Base-by-base conservation (phyloP, 2,113 vertebrate genomes). In the Thunnus maccoyii region DNA sequence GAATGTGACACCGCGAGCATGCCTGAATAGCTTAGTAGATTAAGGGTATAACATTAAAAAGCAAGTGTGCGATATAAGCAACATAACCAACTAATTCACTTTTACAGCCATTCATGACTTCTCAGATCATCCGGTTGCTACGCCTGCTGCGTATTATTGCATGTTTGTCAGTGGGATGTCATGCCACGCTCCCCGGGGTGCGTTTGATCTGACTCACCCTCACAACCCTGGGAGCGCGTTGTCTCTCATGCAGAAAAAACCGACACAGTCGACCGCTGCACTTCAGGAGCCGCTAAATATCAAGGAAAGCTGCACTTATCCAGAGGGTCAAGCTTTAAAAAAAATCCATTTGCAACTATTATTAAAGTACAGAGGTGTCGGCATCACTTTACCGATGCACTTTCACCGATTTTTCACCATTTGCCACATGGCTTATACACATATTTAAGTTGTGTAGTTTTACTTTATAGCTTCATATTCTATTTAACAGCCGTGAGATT, bases 131-230 rank as follows among this genome's bases (percentile, higher is more conserved):
- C 36, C 51, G 44, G 61, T 68, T 67, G 86, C 84, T 62, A 54
- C 14, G 60, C 84, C 78, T 41, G 86, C 87, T 87, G 87, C 2
- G 71, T 67, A 77, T 86, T 91, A 86, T 75, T 83, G 46, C 82
- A 57, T 73, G 81, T 87, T 85, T 88, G 70, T 87, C 87, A 76
- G 83, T 51, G 69, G 75, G 85, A 88, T 82, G 89, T 85, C 77
- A 80, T n/a, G 73, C 71, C 78, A 70, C 3, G 27, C 78, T 84
- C 84, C 89, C 82, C 18, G 12, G 86, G 88, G 86, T 70, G 85
- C 27, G 15, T 86, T 91, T 91, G 86, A 93, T 93, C 88, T 86
- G 86, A 91, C 79, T 91, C 91, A 74, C 88, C 76, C 86, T 78
- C 88, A 47, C 65, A 89, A 82, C 55, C 75, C 70, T 14, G 30